These are phyloP conservation scores for Poecilia picta DNA, from an alignment of 2,797 vertebrate genomes.

Conservation along the genomic window DNA sequence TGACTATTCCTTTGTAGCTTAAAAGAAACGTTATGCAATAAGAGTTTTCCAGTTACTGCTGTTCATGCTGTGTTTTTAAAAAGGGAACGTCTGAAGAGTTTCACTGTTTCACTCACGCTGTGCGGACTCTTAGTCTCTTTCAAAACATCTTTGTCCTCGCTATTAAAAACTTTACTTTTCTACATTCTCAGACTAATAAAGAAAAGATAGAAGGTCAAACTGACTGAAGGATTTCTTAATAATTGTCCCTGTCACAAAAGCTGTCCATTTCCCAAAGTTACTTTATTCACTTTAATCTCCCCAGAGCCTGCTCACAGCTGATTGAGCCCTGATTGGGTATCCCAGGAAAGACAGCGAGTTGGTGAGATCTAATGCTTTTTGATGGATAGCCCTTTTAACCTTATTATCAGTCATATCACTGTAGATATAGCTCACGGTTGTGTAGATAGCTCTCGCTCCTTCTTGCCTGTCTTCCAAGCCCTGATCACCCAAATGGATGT, in stretches of 20 bases:
- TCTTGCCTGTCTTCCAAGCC: constrained; percentile 21
- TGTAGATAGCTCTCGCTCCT: constrained; percentile 19
- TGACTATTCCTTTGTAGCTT: not conserved
- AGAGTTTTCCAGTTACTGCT: not conserved
- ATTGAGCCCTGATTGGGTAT: constrained; percentile 21
- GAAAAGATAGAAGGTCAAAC: not conserved
- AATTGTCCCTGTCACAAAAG: constrained; percentile 20
- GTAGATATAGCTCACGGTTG: constrained; percentile 15
- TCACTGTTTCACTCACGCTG: not conserved
- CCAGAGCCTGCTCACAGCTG: constrained; percentile 19
- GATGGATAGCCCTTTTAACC: constrained; percentile 64
- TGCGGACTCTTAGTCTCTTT: not conserved
- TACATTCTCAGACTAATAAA: not conserved
- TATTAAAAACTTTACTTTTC: not conserved
- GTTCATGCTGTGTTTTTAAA: not conserved
- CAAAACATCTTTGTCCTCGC: not conserved
- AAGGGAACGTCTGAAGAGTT: not conserved
- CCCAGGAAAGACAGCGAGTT: constrained; percentile 16
- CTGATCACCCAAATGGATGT: constrained; percentile 35
- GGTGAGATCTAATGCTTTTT: constrained; percentile 45
- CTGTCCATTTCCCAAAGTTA: constrained; percentile 4
- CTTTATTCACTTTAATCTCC: constrained; percentile 30
- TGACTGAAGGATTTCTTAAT: constrained; percentile 19
- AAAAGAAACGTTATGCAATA: not conserved
- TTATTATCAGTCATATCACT: constrained; percentile 38